Percentiles rank a stretch among this genome's conserved stretches.
Evolutionary conservation across 2,888 invertebrate species (phyloP).

Genomic region (Branchellion lobata): DNA sequence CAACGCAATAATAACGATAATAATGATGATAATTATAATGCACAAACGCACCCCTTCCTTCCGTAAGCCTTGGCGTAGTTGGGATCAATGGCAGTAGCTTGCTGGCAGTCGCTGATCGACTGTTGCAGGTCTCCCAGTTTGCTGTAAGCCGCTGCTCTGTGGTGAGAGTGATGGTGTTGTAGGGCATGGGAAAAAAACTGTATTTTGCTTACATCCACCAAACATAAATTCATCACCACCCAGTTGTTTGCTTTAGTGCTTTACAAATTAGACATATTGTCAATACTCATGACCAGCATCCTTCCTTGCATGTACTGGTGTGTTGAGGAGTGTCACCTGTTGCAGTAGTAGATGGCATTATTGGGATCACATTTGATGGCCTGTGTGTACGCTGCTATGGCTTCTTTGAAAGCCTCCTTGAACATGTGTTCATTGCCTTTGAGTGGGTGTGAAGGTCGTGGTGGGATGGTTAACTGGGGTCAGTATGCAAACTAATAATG

Average conservation of each 20-base stretch:
- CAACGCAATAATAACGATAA: neutral
- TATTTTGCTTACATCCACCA: neutral
- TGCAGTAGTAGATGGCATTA: conserved; percentile 94
- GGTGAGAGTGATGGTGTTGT: neutral
- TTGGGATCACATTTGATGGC: conserved; percentile 82
- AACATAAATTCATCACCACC: neutral
- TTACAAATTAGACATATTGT: too few relatives aligned
- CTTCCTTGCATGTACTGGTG: too few relatives aligned
- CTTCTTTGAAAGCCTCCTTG: conserved; percentile 73
- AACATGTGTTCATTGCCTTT: conserved; percentile 75
- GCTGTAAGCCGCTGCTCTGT: conserved; percentile 88
- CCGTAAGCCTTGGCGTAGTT: conserved; percentile 93
- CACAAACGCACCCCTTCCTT: conserved; percentile 71
- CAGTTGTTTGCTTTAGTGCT: too few relatives aligned
- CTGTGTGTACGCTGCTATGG: conserved; percentile 79
- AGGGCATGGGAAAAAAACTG: neutral
- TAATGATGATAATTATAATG: too few relatives aligned
- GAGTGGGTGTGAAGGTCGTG: neutral
- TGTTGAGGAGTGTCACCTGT: conserved; percentile 70
- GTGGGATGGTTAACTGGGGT: neutral
- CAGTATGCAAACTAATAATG: neutral
- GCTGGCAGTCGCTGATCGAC: conserved; percentile 86
- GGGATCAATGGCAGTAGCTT: conserved; percentile 83
- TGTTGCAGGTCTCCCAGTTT: conserved; percentile 79
- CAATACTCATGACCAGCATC: too few relatives aligned